A percentile compares a stretch with the other conserved stretches of the same genome.
phyloP scores from a whole-genome alignment of 2,888 invertebrate genomes.

The Scelioninae gen. 2 region DNA sequence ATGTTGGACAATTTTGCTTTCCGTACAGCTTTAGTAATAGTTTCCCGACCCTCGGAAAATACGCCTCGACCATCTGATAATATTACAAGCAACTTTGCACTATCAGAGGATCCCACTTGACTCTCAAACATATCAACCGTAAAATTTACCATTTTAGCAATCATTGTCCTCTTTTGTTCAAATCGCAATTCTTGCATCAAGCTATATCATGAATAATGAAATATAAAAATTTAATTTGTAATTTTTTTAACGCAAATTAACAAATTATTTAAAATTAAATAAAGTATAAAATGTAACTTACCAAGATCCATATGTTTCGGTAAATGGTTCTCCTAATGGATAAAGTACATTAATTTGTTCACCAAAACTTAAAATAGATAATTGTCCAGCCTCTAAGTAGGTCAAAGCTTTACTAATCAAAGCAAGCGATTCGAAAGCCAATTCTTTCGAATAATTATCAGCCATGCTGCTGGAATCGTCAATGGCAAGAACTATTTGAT shows the following conservation, averaged over 20 bases:
- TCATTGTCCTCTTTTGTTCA: constrained; percentile 91
- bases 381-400: constrained; percentile 94
- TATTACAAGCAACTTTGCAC: constrained; percentile 91
- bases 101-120: constrained; percentile 77
- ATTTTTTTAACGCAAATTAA: background rate
- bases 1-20: constrained; percentile 88
- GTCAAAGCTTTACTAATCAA: constrained; percentile 91
- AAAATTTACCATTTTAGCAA: constrained; percentile 88
- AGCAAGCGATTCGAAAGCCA: constrained; percentile 96
- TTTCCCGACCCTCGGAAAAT: constrained; percentile 89
- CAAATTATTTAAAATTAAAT: background rate
- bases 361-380: constrained; percentile 94
- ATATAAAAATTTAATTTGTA: too few species aligned
- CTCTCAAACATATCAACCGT: constrained; percentile 82
- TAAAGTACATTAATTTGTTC: constrained; percentile 91
- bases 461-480: constrained; percentile 96
- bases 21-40: constrained; percentile 86
- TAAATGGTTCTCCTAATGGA: constrained; percentile 89
- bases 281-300: constrained; percentile 67
- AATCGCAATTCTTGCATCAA: constrained; percentile 89
- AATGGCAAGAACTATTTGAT: constrained; percentile 96
- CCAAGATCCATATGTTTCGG: constrained; percentile 88
- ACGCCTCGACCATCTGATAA: constrained; percentile 97
- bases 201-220: constrained; percentile 72
- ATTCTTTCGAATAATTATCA: constrained; percentile 91